A percentile compares a stretch with the other conserved stretches of the same genome.
phyloP scores from a whole-genome alignment of 2,888 invertebrate genomes.

The Hydrotaea diabolus region DNA sequence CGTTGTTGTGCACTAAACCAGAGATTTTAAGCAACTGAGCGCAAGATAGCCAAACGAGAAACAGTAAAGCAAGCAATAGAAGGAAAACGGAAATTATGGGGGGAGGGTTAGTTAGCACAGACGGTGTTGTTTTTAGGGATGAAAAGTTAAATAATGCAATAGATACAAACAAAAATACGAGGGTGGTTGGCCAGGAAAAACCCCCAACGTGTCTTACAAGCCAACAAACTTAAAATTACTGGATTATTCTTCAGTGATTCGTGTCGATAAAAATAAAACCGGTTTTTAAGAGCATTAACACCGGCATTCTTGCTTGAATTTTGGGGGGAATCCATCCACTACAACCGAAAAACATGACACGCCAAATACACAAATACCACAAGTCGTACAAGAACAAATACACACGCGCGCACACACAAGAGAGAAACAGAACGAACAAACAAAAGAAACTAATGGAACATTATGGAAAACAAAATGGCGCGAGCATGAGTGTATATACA shows the following conservation, averaged over 20 bases:
- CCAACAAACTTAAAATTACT: no score
- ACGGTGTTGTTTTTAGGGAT: slow-evolving; percentile 21
- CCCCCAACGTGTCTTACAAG: no score
- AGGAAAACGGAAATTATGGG: background rate
- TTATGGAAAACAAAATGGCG: slow-evolving; percentile 70
- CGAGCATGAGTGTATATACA: slow-evolving; percentile 40
- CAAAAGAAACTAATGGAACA: slow-evolving; percentile 34
- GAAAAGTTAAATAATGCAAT: background rate
- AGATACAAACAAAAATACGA: background rate
- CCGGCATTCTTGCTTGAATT: slow-evolving; percentile 26
- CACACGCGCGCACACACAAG: no score
- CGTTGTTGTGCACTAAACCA: slow-evolving; percentile 26
- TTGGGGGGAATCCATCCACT: background rate
- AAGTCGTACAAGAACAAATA: slow-evolving; percentile 3
- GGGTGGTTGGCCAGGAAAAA: background rate
- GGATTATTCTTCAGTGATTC: background rate
- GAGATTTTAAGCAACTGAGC: slow-evolving; percentile 26
- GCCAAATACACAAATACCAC: background rate
- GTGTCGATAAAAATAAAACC: background rate
- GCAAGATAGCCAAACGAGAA: background rate
- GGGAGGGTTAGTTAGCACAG: background rate
- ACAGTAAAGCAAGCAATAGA: no score
- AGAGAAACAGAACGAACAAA: slow-evolving; percentile 14
- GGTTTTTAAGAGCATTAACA: slow-evolving; percentile 47
- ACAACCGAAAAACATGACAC: slow-evolving; percentile 11